Conservation (phyloP, 1,140 invertebrate species). For the Dinoponera quadriceps region DNA sequence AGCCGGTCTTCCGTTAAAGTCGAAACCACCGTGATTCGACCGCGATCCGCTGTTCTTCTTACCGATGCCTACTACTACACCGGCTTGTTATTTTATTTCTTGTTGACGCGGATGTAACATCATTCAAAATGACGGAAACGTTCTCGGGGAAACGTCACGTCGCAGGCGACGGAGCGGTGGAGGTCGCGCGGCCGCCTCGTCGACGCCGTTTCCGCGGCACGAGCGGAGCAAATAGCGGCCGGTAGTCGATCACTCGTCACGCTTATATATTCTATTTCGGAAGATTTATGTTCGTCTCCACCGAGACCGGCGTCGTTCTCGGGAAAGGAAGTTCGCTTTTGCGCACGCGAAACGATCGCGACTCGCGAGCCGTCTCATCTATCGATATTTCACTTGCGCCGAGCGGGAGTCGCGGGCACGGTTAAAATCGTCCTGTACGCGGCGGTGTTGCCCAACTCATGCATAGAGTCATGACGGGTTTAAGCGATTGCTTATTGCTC, state of each 20-base stretch:
- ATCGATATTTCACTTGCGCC: slow-evolving; percentile 71
- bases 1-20: slow-evolving; percentile 20
- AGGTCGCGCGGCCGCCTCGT: not conserved
- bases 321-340: slow-evolving; percentile 29
- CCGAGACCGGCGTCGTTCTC: not conserved
- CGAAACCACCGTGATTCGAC: not conserved
- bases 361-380: slow-evolving; percentile 54
- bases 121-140: no score
- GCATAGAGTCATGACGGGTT: slow-evolving; percentile 77
- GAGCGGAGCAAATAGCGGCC: not conserved
- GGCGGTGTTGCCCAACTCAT: slow-evolving; percentile 74
- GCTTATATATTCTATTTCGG: slow-evolving; percentile 25
- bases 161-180: no score
- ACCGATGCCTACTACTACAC: no score
- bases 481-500: slow-evolving; percentile 78
- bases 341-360: slow-evolving; percentile 32
- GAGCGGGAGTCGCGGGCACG: slow-evolving; percentile 47
- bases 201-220: not conserved
- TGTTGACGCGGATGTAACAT: no score
- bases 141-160: no score
- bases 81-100: no score
- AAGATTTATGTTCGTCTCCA: slow-evolving; percentile 12
- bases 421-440: slow-evolving; percentile 62
- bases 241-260: slow-evolving; percentile 1
- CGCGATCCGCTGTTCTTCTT: no score